Evolutionary conservation across 2,888 invertebrate genomes (phyloP).

Genomic region (Epinotia brunnichana): DNA sequence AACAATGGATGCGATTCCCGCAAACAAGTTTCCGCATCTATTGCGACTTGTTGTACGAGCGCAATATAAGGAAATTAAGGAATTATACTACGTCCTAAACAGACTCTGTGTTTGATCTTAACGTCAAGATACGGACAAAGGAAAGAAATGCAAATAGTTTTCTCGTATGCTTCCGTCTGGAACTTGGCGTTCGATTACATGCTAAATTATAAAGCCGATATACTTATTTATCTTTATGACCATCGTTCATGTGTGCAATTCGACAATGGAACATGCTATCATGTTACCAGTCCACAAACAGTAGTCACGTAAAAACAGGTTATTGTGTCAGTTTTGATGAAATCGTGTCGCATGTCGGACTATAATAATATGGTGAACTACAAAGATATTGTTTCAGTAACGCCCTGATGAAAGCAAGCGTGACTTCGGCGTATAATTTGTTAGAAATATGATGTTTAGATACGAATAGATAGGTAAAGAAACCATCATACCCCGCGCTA

Average conservation of each 20-base stretch:
- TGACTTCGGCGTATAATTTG: slow-evolving; percentile 13
- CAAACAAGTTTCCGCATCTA: slow-evolving; percentile 72
- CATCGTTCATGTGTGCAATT: slow-evolving; percentile 61
- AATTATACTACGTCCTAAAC: slow-evolving; percentile 56
- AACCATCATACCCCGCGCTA: slow-evolving; percentile 58
- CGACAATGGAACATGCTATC: slow-evolving; percentile 57
- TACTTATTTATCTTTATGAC: slow-evolving; percentile 52
- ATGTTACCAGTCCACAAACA: slow-evolving; percentile 48
- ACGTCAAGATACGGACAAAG: slow-evolving; percentile 57
- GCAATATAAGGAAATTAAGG: slow-evolving; percentile 54
- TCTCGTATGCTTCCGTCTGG: slow-evolving; percentile 46
- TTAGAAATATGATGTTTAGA: slow-evolving; percentile 1
- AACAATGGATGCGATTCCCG: slow-evolving; percentile 74
- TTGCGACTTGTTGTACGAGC: slow-evolving; percentile 75
- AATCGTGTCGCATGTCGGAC: slow-evolving; percentile 28
- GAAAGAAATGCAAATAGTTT: slow-evolving; percentile 53
- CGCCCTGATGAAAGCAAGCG: slow-evolving; percentile 15
- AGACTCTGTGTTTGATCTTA: slow-evolving; percentile 56
- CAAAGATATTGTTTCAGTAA: slow-evolving; percentile 7
- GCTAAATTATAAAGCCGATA: slow-evolving; percentile 48
- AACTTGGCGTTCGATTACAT: not conserved
- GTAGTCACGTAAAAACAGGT: slow-evolving; percentile 45
- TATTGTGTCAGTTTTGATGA: slow-evolving; percentile 42
- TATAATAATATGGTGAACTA: slow-evolving; percentile 8
- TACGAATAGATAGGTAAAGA: slow-evolving; percentile 2